Evolutionary conservation across 2,113 vertebrate species (phyloP).

Genomic region (Lonchura striata): DNA sequence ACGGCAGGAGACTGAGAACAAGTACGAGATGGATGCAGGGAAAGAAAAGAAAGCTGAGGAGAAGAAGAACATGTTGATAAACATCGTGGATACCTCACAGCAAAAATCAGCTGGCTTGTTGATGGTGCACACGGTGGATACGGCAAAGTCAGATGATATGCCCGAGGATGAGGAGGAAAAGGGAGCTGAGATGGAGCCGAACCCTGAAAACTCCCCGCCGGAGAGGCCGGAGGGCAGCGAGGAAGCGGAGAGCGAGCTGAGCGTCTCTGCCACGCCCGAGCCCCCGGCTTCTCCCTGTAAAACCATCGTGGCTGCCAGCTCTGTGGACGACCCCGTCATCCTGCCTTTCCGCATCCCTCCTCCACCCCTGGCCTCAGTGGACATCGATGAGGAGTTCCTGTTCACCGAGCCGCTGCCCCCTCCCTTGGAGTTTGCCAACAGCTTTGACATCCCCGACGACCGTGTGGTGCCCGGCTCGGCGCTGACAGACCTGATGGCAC

Average conservation of each 20-base stretch:
- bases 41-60: conserved; percentile 82
- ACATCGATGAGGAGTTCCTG: conserved; percentile 94
- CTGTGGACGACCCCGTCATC: conserved; percentile 87
- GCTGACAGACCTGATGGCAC: conserved; percentile 80
- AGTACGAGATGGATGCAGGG: conserved; percentile 79
- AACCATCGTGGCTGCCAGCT: conserved; percentile 82
- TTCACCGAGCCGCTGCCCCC: conserved; percentile 94
- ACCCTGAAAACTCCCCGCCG: conserved; percentile 66
- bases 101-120: conserved; percentile 88
- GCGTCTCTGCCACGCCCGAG: conserved; percentile 61
- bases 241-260: conserved; percentile 68
- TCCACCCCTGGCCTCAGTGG: conserved; percentile 89
- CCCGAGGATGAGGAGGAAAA: conserved; percentile 74
- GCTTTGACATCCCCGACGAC: conserved; percentile 94
- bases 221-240: conserved; percentile 78
- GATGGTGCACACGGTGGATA: conserved; percentile 90
- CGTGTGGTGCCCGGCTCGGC: conserved; percentile 70
- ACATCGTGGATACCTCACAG: conserved; percentile 82
- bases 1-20: conserved; percentile 87
- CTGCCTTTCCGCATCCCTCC: conserved; percentile 93
- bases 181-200: conserved; percentile 12
- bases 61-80: conserved; percentile 83
- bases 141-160: conserved; percentile 53
- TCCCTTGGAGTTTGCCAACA: conserved; percentile 96
- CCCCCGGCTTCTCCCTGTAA: conserved; percentile 73